Evolutionary conservation across 2,888 invertebrate species (phyloP).

Genomic region (Corbicula japonica): DNA sequence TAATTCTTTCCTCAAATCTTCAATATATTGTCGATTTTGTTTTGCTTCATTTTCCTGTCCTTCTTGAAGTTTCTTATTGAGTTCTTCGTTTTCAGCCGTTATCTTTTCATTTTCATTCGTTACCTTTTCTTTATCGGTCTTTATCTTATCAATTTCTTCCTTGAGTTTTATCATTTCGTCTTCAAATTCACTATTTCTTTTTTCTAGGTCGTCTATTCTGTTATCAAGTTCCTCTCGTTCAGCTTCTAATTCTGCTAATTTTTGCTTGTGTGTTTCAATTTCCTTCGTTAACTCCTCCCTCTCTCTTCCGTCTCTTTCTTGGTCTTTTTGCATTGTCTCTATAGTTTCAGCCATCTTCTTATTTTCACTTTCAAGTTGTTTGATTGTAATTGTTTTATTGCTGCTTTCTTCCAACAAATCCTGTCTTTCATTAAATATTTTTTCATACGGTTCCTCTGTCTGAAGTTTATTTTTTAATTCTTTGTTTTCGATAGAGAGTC

Average conservation of each 20-base stretch:
- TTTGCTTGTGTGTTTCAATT: constrained; percentile 29
- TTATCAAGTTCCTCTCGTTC: constrained; percentile 44
- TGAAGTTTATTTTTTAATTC: constrained; percentile 48
- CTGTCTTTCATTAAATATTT: constrained; percentile 56
- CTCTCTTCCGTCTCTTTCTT: constrained; percentile 10
- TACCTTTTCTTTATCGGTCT: constrained; percentile 40
- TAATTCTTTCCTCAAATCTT: constrained; percentile 48
- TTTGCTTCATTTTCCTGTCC: constrained; percentile 49
- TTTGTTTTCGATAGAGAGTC: constrained; percentile 40
- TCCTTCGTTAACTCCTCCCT: constrained; percentile 7
- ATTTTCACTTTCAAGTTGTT: constrained; percentile 42
- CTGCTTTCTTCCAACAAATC: constrained; percentile 35
- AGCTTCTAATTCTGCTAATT: constrained; percentile 32
- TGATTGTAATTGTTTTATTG: constrained; percentile 30
- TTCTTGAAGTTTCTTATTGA: constrained; percentile 24
- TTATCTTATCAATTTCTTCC: constrained; percentile 30
- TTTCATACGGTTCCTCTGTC: constrained; percentile 61
- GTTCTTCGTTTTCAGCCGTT: constrained; percentile 41
- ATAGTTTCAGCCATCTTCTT: constrained; percentile 17
- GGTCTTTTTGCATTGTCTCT: constrained; percentile 12
- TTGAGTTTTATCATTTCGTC: constrained; percentile 51
- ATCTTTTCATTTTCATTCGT: constrained; percentile 32
- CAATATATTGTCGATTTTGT: constrained; percentile 48
- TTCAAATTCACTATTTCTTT: constrained; percentile 54
- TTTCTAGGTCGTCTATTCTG: constrained; percentile 49